Evolutionary conservation across 2,888 invertebrate genomes (phyloP), one percentile per base, ranked within the genome.

Genomic region (Teinopalpus imperialis): DNA sequence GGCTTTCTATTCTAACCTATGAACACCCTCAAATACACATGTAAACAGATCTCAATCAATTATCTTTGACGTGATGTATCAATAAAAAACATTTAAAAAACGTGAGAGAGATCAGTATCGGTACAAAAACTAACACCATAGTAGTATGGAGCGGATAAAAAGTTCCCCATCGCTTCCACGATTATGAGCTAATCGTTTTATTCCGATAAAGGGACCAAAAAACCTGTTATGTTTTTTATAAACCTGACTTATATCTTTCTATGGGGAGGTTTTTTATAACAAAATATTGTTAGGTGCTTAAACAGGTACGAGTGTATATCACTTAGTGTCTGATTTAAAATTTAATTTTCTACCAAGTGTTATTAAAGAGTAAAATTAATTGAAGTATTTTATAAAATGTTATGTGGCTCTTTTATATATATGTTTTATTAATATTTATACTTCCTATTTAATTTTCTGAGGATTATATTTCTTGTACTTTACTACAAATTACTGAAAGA

Each of bases 41-140:
- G 74, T 77, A 75, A 81, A 81, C 75, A 82, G 66, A 68, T 75
- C 76, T 70, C 68, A 77, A 81, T 81, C 75, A 78, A 74, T 70
- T 64, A 63, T 67, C 69, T 76, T 76, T 74, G 77, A 71, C 69
- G 51, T 60, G 63, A 64, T 68, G 66, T 64, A 56, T 42, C 27
- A 49, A 61, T 66, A 77, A 80, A 75, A 80, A 77, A 73, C 56
- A 46, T 40, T 72, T 74, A 74, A 85, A 86, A 86, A 86, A 85
- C 81, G 86, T 82, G 86, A 73, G 81, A 86, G 73, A 71, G 81
- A 82, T 82, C 70, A 51, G 57, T 79, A 81, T 81, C 81, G 57
- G 29, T 1, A 74, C 72, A 82, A 82, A 82, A 77, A 79, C 56
- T 46, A 59, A 72, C 76, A 68, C 74, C 67, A 65, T 63, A 54